Conservation (phyloP, 1,140 invertebrate species). For the Neodiprion fabricii region DNA sequence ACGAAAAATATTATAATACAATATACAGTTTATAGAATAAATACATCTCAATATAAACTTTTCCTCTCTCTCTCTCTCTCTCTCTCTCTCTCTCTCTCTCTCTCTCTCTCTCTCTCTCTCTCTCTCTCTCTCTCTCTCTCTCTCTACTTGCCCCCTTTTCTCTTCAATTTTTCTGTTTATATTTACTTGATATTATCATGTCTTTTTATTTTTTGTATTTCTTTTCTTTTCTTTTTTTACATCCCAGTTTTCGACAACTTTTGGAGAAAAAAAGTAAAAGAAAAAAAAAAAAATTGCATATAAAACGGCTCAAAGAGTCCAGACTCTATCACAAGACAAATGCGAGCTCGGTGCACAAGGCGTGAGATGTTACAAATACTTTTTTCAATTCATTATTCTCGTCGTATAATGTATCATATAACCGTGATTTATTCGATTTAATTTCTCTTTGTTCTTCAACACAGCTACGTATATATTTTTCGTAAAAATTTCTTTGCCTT, state of each 20-base stretch:
- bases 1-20: conserved; percentile 46
- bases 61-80: conserved; percentile 9
- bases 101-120: conserved; percentile 12
- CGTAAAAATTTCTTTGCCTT: too few relatives aligned
- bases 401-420: too few relatives aligned
- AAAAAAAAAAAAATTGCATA: neutral
- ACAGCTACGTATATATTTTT: too few relatives aligned
- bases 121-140: neutral
- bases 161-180: neutral
- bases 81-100: conserved; percentile 9
- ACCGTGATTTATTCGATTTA: too few relatives aligned
- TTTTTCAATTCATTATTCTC: too few relatives aligned
- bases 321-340: conserved; percentile 61
- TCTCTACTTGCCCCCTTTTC: conserved; percentile 10
- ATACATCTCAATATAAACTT: conserved; percentile 43
- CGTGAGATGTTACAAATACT: too few relatives aligned
- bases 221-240: conserved; percentile 26
- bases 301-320: conserved; percentile 39
- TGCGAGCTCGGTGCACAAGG: conserved; percentile 43
- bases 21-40: neutral
- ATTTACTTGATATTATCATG: conserved; percentile 25
- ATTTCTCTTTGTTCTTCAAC: too few relatives aligned
- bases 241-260: conserved; percentile 13
- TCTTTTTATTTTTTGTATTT: conserved; percentile 25
- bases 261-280: conserved; percentile 8